Evolutionary conservation across 2,888 invertebrate genomes (phyloP), one percentile per base, ranked within the genome.

Genomic region (Drosophila neotestacea): DNA sequence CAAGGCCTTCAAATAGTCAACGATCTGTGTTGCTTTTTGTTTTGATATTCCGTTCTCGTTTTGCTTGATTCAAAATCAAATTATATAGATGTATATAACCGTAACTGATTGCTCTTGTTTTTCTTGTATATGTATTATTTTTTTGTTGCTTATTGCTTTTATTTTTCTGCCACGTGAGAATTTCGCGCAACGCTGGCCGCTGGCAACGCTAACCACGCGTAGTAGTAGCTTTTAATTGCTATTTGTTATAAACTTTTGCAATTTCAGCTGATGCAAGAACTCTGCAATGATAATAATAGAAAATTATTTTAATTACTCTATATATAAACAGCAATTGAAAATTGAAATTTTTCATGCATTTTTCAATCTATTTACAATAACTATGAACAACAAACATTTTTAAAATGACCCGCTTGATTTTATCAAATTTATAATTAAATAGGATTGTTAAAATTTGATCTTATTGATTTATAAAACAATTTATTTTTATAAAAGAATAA

Each of bases 81-180:
- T 41, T 41, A 41, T 63, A 16, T 47, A 51, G 64, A 41, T 56
- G 46, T 44, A 44, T 58, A 13, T 47, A 22, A 10, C n/a, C 54
- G 13, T 55, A 50, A 7, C 16, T 51, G 59, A 30, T 63, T 56
- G 3, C 32, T 16, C 44, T 34, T 60, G 44, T 27, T 16, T 6
- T 7, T 13, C 13, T 32, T 32, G 6, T 32, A 6, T 32, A 2
- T 32, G 7, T 41, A 7, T 52, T 67, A 27, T 36, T 44, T 47
- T 50, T 58, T 16, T 34, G 34, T 42, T 16, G 16, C 6, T 61
- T 36, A n/a, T 22, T 7, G 36, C 44, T 73, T 32, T n/a, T 47
- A 55, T 56, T 56, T 47, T 65, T 56, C 60, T 79, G 80, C 79
- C 79, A 80, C 83, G 79, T 82, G 76, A 80, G 76, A 79, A 65